These are phyloP conservation scores for Tadarida brasiliensis DNA, from an alignment of 2,797 vertebrate species.

Conservation along the genomic window DNA sequence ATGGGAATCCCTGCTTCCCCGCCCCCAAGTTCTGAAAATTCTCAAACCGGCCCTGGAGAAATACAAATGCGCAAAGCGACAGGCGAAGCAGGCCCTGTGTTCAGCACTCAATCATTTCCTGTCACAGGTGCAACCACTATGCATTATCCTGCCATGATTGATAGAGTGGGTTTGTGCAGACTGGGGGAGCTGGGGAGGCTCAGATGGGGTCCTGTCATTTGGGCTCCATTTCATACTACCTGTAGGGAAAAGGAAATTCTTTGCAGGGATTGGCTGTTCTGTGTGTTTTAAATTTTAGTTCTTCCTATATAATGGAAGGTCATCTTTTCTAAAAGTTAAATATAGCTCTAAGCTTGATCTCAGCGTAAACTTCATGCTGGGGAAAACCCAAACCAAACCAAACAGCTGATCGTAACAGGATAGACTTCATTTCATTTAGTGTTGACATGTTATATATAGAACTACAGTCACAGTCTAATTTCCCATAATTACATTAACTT, in stretches of 20 bases:
- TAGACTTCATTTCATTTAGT: background rate
- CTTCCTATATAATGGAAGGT: constrained; percentile 72
- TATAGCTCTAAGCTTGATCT: constrained; percentile 52
- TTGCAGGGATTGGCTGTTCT: constrained; percentile 74
- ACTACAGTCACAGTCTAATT: background rate
- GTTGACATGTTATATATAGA: background rate
- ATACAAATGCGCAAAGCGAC: constrained; percentile 89
- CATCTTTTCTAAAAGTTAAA: constrained; percentile 76
- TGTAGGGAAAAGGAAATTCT: constrained; percentile 87
- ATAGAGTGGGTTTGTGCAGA: constrained; percentile 90
- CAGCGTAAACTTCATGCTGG: constrained; percentile 46
- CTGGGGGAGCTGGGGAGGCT: constrained; percentile 87
- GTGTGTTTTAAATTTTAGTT: constrained; percentile 80
- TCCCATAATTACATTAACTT: background rate
- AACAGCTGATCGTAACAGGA: background rate
- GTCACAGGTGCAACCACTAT: constrained; percentile 90
- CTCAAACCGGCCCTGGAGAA: constrained; percentile 88
- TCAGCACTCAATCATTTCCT: constrained; percentile 92
- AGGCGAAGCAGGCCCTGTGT: constrained; percentile 88
- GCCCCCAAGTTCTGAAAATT: constrained; percentile 86
- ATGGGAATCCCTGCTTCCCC: constrained; percentile 61
- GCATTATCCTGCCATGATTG: constrained; percentile 92
- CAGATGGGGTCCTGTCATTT: constrained; percentile 88
- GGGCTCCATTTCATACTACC: constrained; percentile 87
- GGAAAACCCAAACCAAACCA: background rate